These are phyloP conservation scores for Arnoldichthys spilopterus DNA, from an alignment of 2,797 vertebrate genomes.

Conservation along the genomic window DNA sequence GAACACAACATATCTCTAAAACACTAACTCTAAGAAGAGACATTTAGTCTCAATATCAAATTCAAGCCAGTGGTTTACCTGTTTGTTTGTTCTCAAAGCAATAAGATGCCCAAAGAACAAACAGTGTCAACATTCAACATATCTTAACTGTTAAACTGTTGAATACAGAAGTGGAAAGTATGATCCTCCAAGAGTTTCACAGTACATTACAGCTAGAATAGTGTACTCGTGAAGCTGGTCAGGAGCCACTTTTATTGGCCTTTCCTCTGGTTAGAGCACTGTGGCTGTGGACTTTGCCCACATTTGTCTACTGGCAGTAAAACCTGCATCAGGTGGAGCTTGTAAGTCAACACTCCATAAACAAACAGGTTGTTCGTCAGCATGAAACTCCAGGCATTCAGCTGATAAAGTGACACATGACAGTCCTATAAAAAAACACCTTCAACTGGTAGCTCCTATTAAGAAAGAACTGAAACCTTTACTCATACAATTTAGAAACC, in stretches of 20 bases:
- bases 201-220: neutral
- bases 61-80: no score
- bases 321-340: conserved; percentile 14
- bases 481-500: no score
- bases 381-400: neutral
- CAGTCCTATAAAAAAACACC: no score
- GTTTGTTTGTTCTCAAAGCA: neutral
- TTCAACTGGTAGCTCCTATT: neutral
- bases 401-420: neutral
- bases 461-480: no score
- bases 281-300: conserved; percentile 29
- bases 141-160: no score
- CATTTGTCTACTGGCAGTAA: conserved; percentile 14
- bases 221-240: neutral
- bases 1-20: no score
- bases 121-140: no score
- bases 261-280: neutral
- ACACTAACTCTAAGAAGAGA: no score
- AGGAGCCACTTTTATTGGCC: neutral
- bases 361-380: conserved; percentile 9
- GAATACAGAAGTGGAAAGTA: no score
- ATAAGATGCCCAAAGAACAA: neutral
- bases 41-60: neutral
- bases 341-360: conserved; percentile 8
- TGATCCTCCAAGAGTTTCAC: no score